phyloP scores from a whole-genome alignment of 2,113 vertebrate genomes.

The Gallinago jamesoni region DNA sequence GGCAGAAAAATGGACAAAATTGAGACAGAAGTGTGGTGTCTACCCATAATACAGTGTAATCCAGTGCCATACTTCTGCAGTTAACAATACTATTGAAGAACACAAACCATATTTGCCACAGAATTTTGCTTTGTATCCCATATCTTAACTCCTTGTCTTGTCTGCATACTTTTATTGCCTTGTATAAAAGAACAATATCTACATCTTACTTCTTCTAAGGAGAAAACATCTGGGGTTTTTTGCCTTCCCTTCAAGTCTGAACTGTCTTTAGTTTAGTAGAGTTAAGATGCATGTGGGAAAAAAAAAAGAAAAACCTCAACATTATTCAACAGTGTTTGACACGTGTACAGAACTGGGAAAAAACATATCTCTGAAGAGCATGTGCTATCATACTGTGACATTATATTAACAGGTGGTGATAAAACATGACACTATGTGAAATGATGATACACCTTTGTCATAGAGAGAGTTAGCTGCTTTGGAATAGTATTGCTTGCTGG shows the following conservation, averaged over 20 bases:
- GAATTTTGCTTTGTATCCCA: background rate
- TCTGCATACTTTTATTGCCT: background rate
- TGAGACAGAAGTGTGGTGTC: background rate
- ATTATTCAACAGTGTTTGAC: background rate
- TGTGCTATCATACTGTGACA: background rate
- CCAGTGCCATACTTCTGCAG: background rate
- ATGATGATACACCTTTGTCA: background rate
- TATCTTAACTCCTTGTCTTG: background rate
- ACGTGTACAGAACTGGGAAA: background rate
- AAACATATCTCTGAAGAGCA: background rate
- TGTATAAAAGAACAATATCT: background rate
- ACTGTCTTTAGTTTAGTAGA: background rate
- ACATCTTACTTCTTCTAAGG: background rate
- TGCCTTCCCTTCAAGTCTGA: background rate
- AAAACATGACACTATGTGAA: background rate
- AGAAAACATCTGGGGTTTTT: background rate
- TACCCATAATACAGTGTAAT: background rate
- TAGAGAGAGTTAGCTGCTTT: background rate
- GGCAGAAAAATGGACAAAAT: background rate
- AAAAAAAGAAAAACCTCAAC: background rate
- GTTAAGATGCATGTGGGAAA: background rate
- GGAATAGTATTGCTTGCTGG: constrained; percentile 17
- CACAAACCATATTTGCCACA: background rate
- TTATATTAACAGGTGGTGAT: background rate
- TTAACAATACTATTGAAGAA: background rate